Evolutionary conservation across 2,888 invertebrate genomes (phyloP).

Genomic region (Monopis laevigella): DNA sequence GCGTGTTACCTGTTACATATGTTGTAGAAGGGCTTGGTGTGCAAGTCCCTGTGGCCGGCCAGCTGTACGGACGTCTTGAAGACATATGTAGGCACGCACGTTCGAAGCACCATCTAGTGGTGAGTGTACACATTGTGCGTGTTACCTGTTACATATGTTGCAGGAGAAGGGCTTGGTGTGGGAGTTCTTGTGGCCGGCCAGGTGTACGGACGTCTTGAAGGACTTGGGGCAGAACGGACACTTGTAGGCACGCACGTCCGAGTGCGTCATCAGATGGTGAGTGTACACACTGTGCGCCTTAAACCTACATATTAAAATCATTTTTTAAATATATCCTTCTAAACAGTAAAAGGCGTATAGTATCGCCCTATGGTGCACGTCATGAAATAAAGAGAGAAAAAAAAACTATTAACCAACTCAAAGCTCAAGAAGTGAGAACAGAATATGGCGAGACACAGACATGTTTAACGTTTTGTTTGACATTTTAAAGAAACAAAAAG

Average conservation of each 20-base stretch:
- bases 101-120: slow-evolving; percentile 77
- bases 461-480: too few species aligned
- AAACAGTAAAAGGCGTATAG: too few species aligned
- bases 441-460: too few species aligned
- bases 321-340: not conserved
- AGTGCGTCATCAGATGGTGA: slow-evolving; percentile 79
- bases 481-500: too few species aligned
- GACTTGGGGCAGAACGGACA: slow-evolving; percentile 82
- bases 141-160: slow-evolving; percentile 73
- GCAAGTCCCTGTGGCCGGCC: slow-evolving; percentile 78
- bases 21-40: slow-evolving; percentile 82
- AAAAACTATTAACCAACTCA: too few species aligned
- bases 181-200: slow-evolving; percentile 82
- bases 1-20: slow-evolving; percentile 80
- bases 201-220: slow-evolving; percentile 82
- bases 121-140: slow-evolving; percentile 83
- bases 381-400: too few species aligned
- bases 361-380: too few species aligned
- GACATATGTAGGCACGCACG: slow-evolving; percentile 78
- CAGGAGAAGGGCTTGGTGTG: slow-evolving; percentile 85
- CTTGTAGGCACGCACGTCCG: slow-evolving; percentile 77
- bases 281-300: slow-evolving; percentile 84
- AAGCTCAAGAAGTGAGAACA: too few species aligned
- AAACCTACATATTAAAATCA: slow-evolving; percentile 54
- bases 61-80: slow-evolving; percentile 84